These are phyloP conservation scores for Hepsetus odoe DNA, from an alignment of 2,113 vertebrate genomes.

Conservation along the genomic window DNA sequence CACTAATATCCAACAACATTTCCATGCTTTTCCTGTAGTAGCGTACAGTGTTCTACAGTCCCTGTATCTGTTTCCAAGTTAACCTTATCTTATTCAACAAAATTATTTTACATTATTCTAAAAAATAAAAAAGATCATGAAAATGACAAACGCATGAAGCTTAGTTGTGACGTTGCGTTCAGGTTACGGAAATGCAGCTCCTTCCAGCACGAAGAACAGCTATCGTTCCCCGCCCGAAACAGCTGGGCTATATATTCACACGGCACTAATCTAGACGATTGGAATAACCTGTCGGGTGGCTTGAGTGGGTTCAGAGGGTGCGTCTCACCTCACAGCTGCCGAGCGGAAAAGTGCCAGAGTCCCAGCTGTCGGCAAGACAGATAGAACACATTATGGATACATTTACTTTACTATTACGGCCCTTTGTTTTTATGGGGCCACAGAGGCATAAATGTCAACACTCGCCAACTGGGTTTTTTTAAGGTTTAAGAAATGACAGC, in stretches of 20 bases:
- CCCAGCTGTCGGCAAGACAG: conserved; percentile 51
- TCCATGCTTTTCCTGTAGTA: too few species aligned
- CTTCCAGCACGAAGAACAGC: background rate
- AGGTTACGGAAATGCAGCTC: background rate
- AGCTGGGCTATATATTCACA: background rate
- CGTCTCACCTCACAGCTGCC: conserved; percentile 14
- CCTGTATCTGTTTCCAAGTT: too few species aligned
- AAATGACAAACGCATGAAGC: too few species aligned
- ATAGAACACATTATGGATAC: conserved; percentile 47
- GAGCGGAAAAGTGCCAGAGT: conserved; percentile 25
- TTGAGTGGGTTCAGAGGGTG: conserved; percentile 22
- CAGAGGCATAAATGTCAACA: conserved; percentile 46
- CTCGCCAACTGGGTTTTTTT: background rate
- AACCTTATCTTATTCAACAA: too few species aligned
- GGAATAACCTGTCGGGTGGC: background rate
- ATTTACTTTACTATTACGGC: conserved; percentile 37
- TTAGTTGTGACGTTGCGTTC: too few species aligned
- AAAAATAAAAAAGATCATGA: too few species aligned
- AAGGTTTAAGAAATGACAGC: conserved; percentile 3
- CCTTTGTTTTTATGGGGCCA: conserved; percentile 35
- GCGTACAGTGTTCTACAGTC: too few species aligned
- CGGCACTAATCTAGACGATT: background rate
- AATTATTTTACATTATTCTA: too few species aligned
- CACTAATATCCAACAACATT: too few species aligned
- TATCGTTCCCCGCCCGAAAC: background rate